Base-by-base conservation (phyloP, 2,888 invertebrate genomes). In the Desoria tigrina region DNA sequence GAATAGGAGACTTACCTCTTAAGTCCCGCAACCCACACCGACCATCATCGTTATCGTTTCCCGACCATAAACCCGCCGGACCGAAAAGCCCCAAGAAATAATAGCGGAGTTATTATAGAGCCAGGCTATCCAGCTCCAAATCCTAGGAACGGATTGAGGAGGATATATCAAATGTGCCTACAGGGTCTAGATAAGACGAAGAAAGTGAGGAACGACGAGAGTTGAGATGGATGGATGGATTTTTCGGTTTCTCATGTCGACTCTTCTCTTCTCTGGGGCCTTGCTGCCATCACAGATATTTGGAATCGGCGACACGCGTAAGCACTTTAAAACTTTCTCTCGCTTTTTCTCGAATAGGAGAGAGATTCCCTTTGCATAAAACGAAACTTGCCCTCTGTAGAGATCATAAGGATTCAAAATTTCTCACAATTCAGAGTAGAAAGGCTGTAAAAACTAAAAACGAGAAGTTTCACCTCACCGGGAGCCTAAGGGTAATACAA, bases 291-390 rank as follows among this genome's bases (percentile, higher is more conserved):
- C 72, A 60, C 66, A 69, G 57, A 70, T 73, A 24, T 61, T 63
- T 53, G 70, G 73, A 59, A 73, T 74, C 58, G 73, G 73, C 53
- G 74, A 74, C 73, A 74, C 74, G 69, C 74, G 74, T 74, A 74
- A 74, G 74, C 70, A 74, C 70, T 72, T 70, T 69, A 69, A 71
- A 66, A 71, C 71, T 68, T 69, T 69, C 63, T 51, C 49, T 60
- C 55, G 55, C 55, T 55, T 32, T 32, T 7, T 55, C 28, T 55
- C 55, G 28, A 9, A 51, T 18, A 39, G 7, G 7, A 57, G 24
- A 3, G 39, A 2, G 16, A 21, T n/a, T 3, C 23, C 16, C 37
- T 57, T 42, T 57, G 56, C 56, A 57, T 57, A 57, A 57, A 42
- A 57, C 56, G 39, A 57, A 57, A 37, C 56, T 57, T 57, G 16